These are phyloP conservation scores for Thomomys bottae DNA, from an alignment of 2,113 vertebrate species.

Conservation along the genomic window DNA sequence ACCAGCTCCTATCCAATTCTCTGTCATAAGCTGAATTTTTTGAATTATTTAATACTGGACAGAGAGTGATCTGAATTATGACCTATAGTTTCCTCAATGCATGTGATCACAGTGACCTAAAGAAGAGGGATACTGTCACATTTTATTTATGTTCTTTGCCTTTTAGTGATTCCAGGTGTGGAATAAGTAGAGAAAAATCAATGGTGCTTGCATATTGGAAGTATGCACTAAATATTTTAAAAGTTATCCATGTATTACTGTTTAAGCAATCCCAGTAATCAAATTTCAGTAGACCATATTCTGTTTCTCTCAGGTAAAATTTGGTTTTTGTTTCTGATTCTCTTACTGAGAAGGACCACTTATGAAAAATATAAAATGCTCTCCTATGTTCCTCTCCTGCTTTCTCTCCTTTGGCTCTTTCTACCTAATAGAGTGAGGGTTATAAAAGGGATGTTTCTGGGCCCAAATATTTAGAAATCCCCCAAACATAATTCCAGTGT, in stretches of 20 bases:
- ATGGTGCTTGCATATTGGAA: neutral
- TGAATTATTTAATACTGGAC: neutral
- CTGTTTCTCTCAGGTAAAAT: neutral
- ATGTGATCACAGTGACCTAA: neutral
- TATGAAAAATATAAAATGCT: neutral
- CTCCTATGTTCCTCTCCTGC: neutral
- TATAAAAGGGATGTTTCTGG: neutral
- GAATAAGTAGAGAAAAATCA: neutral
- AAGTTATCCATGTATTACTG: neutral
- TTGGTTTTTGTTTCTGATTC: neutral
- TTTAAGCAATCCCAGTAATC: neutral
- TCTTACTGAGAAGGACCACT: neutral
- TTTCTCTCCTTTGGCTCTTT: neutral
- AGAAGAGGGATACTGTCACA: slow-evolving; percentile 23
- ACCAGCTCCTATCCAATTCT: neutral
- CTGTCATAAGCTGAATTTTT: neutral
- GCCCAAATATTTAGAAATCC: neutral
- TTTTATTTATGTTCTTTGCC: neutral
- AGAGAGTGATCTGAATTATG: neutral
- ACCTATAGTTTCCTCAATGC: neutral
- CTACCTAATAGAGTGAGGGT: too few species aligned
- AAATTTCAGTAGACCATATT: neutral
- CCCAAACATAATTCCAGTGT: neutral
- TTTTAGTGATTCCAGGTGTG: neutral
- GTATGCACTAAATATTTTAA: neutral